Base-by-base conservation (phyloP, 1,140 invertebrate species). In the Brachionus rubens region DNA sequence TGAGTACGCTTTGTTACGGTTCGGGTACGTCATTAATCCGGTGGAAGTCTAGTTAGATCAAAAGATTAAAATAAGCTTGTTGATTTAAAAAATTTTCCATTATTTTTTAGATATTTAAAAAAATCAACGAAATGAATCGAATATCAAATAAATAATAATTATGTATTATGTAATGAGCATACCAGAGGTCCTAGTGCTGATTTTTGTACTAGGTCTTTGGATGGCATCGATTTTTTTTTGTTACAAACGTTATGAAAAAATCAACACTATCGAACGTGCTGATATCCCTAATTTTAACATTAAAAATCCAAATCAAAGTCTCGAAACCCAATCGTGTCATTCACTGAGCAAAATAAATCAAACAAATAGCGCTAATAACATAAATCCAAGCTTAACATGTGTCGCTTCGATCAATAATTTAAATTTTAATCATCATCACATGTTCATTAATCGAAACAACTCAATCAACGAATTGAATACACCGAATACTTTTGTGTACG, bases 81-180 rank as follows among this genome's bases (percentile, higher is more conserved):
- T n/a, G n/a, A n/a, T n/a, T n/a, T n/a, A n/a, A n/a, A n/a, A n/a
- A n/a, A n/a, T n/a, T n/a, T n/a, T n/a, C n/a, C n/a, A n/a, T n/a
- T n/a, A n/a, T n/a, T n/a, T n/a, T n/a, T n/a, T n/a, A n/a, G n/a
- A n/a, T n/a, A n/a, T n/a, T n/a, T n/a, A n/a, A n/a, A n/a, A n/a
- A n/a, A n/a, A n/a, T n/a, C n/a, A n/a, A n/a, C n/a, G n/a, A n/a
- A n/a, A n/a, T n/a, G n/a, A n/a, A n/a, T n/a, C n/a, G n/a, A n/a
- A n/a, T n/a, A n/a, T n/a, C n/a, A n/a, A n/a, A n/a, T n/a, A n/a
- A n/a, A n/a, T n/a, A n/a, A 62, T 43, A 65, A 30, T 30, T 43
- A 72, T 72, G 46, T 72, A 72, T 24, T 72, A 72, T 54, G 68
- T 72, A 3, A 72, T 72, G 68, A 72, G 68, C 28, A 48, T 72